Conservation (phyloP, 2,113 vertebrate species). For the Phoxinus phoxinus region DNA sequence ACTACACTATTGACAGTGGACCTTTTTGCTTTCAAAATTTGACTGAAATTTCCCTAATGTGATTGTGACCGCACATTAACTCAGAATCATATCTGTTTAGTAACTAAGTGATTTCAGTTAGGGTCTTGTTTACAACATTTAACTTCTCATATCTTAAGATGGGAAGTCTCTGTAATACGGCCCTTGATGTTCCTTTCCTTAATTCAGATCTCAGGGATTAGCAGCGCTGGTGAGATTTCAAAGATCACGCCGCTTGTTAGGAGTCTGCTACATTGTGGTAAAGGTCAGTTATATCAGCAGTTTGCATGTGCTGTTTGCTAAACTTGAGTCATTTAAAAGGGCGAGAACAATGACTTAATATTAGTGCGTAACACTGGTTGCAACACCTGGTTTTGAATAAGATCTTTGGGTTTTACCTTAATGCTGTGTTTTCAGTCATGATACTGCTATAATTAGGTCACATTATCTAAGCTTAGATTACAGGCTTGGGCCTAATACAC, state of each 20-base stretch:
- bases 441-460: neutral
- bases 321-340: neutral
- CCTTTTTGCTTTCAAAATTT: no score
- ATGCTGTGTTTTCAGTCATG: neutral
- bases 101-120: neutral
- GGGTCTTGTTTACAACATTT: no score
- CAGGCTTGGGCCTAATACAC: neutral
- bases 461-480: neutral
- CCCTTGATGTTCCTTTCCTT: constrained; percentile 70
- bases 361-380: neutral
- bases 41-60: neutral
- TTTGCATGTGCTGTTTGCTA: neutral
- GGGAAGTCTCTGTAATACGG: neutral
- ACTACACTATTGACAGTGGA: no score
- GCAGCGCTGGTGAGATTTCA: constrained; percentile 94
- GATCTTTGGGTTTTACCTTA: neutral
- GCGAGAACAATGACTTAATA: neutral
- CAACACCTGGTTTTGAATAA: neutral
- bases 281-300: constrained; percentile 81
- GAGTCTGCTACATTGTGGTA: constrained; percentile 96
- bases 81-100: no score
- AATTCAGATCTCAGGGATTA: constrained; percentile 79
- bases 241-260: constrained; percentile 88
- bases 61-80: neutral
- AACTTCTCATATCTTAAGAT: neutral